phyloP scores from a whole-genome alignment of 2,113 vertebrate species.

The Catharus minimus region DNA sequence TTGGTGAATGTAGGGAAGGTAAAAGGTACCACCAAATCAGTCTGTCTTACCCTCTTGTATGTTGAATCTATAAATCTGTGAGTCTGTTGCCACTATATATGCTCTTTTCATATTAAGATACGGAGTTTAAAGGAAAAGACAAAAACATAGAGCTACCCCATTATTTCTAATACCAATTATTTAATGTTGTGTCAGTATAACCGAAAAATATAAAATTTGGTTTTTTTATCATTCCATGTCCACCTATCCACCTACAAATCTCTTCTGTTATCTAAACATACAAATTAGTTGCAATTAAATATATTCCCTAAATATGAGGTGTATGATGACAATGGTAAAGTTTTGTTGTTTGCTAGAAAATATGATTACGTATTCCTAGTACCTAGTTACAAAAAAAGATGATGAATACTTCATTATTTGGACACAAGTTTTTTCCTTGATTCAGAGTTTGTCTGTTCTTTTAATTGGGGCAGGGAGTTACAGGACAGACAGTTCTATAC shows the following conservation, averaged over 20 bases:
- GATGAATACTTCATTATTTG: neutral
- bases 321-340: neutral
- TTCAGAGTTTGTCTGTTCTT: neutral
- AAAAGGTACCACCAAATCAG: neutral
- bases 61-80: neutral
- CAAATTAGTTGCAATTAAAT: neutral
- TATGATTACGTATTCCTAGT: neutral
- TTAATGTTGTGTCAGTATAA: neutral
- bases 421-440: neutral
- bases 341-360: neutral
- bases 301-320: neutral
- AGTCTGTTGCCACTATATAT: neutral
- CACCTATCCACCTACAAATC: neutral
- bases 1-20: neutral
- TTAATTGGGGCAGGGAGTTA: neutral
- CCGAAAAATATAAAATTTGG: neutral
- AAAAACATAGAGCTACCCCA: fast-evolving
- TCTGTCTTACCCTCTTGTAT: neutral
- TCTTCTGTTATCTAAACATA: neutral
- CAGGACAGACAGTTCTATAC: neutral
- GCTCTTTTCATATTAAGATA: neutral
- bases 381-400: neutral
- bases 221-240: neutral
- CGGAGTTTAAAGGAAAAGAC: neutral
- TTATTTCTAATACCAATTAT: neutral